A percentile compares a stretch with the other conserved stretches of the same genome.
phyloP scores from a whole-genome alignment of 2,888 invertebrate genomes.

The Rotaria socialis region DNA sequence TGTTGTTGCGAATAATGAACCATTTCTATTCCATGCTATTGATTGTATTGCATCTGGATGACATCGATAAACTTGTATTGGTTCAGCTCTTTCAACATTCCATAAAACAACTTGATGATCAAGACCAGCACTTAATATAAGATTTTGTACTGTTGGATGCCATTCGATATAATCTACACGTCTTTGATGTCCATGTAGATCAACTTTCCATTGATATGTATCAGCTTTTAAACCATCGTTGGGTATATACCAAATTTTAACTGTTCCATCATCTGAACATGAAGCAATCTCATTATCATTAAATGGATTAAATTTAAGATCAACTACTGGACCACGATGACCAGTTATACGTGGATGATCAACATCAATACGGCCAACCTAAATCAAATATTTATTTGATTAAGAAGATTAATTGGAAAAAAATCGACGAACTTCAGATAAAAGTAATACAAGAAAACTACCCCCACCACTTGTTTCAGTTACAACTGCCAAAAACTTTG shows the following conservation, averaged over 20 bases:
- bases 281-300: constrained; percentile 92
- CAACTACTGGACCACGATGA: constrained; percentile 82
- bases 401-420: not conserved
- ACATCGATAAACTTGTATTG: constrained; percentile 43
- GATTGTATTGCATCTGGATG: constrained; percentile 66
- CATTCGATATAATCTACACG: constrained; percentile 84
- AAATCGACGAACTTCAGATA: constrained; percentile 61
- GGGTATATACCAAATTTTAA: constrained; percentile 81
- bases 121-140: constrained; percentile 62
- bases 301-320: constrained; percentile 92
- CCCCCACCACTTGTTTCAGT: constrained; percentile 89
- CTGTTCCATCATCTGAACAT: constrained; percentile 88
- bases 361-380: constrained; percentile 83
- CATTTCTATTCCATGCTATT: constrained; percentile 83
- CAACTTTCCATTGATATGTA: constrained; percentile 78
- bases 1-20: constrained; percentile 80
- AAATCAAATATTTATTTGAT: constrained; percentile 52
- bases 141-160: constrained; percentile 67
- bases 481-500: constrained; percentile 82
- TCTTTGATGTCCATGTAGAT: constrained; percentile 81
- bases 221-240: constrained; percentile 73
- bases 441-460: constrained; percentile 81
- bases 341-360: constrained; percentile 75
- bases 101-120: constrained; percentile 72
- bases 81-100: constrained; percentile 78